Percentiles rank a stretch among this genome's conserved stretches.
phyloP scores from a whole-genome alignment of 1,140 invertebrate genomes.

The Drosophila melanica region DNA sequence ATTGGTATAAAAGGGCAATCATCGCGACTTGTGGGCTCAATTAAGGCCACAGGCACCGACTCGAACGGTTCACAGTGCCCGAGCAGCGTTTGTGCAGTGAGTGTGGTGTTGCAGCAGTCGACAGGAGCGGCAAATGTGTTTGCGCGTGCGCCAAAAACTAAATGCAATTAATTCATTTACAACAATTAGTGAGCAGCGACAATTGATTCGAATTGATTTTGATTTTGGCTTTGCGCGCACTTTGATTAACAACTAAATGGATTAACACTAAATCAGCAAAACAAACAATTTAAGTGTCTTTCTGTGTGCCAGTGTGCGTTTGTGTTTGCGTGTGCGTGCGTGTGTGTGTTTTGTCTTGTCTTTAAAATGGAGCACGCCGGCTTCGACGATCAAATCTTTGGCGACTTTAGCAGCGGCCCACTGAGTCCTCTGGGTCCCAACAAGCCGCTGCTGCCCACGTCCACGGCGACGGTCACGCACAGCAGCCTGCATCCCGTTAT shows the following conservation, averaged over 20 bases:
- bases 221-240: slow-evolving; percentile 57
- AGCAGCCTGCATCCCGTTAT: slow-evolving; percentile 86
- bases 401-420: slow-evolving; percentile 86
- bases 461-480: slow-evolving; percentile 50
- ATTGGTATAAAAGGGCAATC: slow-evolving; percentile 84
- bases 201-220: slow-evolving; percentile 63
- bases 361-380: slow-evolving; percentile 88
- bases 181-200: slow-evolving; percentile 51
- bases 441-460: slow-evolving; percentile 82
- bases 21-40: slow-evolving; percentile 79
- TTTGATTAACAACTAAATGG: slow-evolving; percentile 62
- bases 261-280: slow-evolving; percentile 32
- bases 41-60: slow-evolving; percentile 74
- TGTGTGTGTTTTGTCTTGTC: background rate
- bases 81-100: slow-evolving; percentile 14
- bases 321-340: background rate
- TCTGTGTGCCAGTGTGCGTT: slow-evolving; percentile 12
- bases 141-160: slow-evolving; percentile 51
- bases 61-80: slow-evolving; percentile 55
- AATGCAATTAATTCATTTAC: slow-evolving; percentile 80
- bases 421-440: slow-evolving; percentile 78
- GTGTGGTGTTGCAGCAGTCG: slow-evolving; percentile 12
- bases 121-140: slow-evolving; percentile 41
- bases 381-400: slow-evolving; percentile 91
- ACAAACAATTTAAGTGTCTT: slow-evolving; percentile 17